These are phyloP conservation scores for Indicator indicator DNA, from an alignment of 2,113 vertebrate genomes.

Conservation along the genomic window DNA sequence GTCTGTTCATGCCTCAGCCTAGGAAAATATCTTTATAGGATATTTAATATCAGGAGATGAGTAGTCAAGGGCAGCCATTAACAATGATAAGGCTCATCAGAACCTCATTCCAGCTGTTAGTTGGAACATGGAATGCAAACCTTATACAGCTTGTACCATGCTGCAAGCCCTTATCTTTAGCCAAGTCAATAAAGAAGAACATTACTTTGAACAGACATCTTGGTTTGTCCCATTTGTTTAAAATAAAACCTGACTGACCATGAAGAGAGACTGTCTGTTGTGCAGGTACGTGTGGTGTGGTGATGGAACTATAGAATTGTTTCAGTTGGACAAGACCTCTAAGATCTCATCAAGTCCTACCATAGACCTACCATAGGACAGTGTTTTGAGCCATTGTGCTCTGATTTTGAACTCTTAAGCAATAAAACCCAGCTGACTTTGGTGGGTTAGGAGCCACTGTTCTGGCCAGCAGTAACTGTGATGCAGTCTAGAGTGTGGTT, in stretches of 20 bases:
- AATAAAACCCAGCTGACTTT: not conserved
- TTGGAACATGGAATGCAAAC: conserved; percentile 42
- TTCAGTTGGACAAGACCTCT: too few species aligned
- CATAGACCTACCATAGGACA: not conserved
- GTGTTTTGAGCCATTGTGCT: not conserved
- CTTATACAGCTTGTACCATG: not conserved
- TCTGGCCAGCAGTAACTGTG: not conserved
- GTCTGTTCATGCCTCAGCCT: conserved; percentile 46
- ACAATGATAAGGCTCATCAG: not conserved
- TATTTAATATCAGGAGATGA: conserved; percentile 15
- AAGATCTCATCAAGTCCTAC: too few species aligned
- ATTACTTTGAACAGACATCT: not conserved
- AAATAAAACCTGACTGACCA: not conserved
- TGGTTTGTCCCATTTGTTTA: not conserved
- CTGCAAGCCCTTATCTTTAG: conserved; percentile 50
- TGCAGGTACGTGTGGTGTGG: not conserved
- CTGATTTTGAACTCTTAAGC: not conserved
- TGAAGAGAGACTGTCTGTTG: not conserved
- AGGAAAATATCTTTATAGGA: conserved; percentile 56
- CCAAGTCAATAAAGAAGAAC: not conserved
- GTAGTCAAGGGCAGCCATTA: conserved; percentile 18
- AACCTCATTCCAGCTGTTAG: conserved; percentile 35
- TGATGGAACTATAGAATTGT: too few species aligned
- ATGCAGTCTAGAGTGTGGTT: not conserved
- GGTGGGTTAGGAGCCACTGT: not conserved